Evolutionary conservation across 2,113 vertebrate genomes (phyloP).

Genomic region (Nicator chloris): DNA sequence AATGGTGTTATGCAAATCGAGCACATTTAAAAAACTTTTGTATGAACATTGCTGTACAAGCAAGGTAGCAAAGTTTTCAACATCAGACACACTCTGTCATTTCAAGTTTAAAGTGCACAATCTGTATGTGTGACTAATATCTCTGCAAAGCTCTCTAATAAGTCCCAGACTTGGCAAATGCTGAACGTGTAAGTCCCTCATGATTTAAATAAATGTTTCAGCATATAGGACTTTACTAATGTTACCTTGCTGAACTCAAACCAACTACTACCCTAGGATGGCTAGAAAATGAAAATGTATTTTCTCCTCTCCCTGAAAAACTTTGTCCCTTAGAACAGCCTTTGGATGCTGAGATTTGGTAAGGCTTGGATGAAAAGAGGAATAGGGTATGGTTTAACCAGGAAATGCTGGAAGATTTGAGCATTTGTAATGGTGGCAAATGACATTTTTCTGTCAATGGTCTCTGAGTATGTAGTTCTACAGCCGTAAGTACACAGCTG

Average conservation of each 20-base stretch:
- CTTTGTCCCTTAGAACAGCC: not conserved
- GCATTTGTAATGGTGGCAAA: not conserved
- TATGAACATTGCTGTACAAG: not conserved
- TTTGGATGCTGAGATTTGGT: not conserved
- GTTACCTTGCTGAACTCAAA: not conserved
- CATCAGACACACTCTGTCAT: not conserved
- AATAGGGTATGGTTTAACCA: not conserved
- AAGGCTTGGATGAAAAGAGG: not conserved
- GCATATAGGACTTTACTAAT: not conserved
- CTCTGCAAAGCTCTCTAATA: not conserved
- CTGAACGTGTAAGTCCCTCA: not conserved
- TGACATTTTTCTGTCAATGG: not conserved
- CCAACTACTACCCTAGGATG: not conserved
- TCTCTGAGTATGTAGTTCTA: not conserved
- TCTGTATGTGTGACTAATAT: not conserved
- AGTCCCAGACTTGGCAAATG: not conserved
- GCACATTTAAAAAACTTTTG: not conserved
- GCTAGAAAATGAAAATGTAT: not conserved
- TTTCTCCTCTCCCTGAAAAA: not conserved
- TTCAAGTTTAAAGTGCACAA: not conserved
- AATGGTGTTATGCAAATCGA: slow-evolving; percentile 38
- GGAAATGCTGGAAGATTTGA: not conserved
- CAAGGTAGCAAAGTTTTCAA: not conserved
- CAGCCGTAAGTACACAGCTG: not conserved
- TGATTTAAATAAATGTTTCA: not conserved